phyloP scores from a whole-genome alignment of 2,797 vertebrate genomes.

The Tachyglossus aculeatus region DNA sequence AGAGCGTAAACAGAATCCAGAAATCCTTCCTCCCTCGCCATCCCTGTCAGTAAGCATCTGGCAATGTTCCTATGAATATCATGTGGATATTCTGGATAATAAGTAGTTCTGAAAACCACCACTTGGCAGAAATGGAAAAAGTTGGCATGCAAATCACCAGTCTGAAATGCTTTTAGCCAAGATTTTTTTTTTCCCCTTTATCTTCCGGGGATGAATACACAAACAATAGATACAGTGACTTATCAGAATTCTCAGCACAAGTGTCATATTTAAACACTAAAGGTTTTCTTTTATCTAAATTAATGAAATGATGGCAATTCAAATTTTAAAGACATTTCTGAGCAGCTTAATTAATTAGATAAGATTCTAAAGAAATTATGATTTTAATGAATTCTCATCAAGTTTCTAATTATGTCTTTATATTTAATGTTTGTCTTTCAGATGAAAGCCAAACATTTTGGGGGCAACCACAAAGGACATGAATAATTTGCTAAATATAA shows the following conservation, averaged over 20 bases:
- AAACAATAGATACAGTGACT: constrained; percentile 53
- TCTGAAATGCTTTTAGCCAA: constrained; percentile 27
- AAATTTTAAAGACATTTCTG: constrained; percentile 88
- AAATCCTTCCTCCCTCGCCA: neutral
- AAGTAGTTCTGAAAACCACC: neutral
- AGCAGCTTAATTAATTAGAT: constrained; percentile 88
- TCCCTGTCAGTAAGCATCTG: neutral
- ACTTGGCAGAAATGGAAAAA: neutral
- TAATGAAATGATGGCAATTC: constrained; percentile 83
- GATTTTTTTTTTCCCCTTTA: neutral
- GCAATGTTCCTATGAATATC: neutral
- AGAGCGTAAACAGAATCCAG: no score
- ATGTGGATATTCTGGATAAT: neutral
- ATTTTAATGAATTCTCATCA: constrained; percentile 74
- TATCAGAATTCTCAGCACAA: constrained; percentile 59
- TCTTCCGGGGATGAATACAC: constrained; percentile 35
- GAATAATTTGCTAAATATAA: constrained; percentile 77
- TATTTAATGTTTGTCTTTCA: constrained; percentile 85
- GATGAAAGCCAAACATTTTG: constrained; percentile 83
- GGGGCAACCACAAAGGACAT: constrained; percentile 82
- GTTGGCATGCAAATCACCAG: constrained; percentile 12
- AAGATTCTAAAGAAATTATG: constrained; percentile 88
- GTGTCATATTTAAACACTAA: constrained; percentile 68
- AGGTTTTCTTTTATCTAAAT: constrained; percentile 83
- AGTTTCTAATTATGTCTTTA: constrained; percentile 81